Evolutionary conservation across 2,113 vertebrate genomes (phyloP).

Genomic region (Emydocephalus ijimae): DNA sequence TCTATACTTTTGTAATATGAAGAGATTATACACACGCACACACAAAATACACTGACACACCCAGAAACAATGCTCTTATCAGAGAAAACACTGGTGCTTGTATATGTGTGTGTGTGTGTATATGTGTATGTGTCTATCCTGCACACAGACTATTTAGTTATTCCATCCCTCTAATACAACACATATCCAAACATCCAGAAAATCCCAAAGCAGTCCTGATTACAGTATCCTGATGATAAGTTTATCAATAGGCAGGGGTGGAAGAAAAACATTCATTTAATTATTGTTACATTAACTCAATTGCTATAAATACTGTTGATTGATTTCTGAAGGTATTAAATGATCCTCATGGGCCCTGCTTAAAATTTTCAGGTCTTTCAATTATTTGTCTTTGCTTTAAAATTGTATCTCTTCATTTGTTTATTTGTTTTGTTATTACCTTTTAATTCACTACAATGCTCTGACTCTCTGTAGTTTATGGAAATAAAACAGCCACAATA

Average conservation of each 20-base stretch:
- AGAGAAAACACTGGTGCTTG: not conserved
- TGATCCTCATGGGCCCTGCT: not conserved
- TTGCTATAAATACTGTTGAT: not conserved
- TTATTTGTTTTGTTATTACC: not conserved
- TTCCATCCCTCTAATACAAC: not conserved
- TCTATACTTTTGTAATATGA: constrained; percentile 53
- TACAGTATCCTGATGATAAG: not conserved
- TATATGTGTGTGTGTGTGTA: no score
- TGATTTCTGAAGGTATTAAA: not conserved
- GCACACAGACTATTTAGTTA: constrained; percentile 16
- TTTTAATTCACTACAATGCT: not conserved
- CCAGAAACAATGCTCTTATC: constrained; percentile 49
- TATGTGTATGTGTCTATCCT: constrained; percentile 2
- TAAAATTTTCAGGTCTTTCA: not conserved
- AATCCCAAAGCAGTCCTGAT: not conserved
- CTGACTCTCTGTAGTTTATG: not conserved
- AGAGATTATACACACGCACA: constrained; percentile 3
- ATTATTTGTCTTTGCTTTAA: not conserved
- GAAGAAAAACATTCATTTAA: not conserved
- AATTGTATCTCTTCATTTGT: not conserved
- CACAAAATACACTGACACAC: constrained; percentile 29
- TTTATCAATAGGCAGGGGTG: not conserved
- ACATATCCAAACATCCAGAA: not conserved
- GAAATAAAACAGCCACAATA: not conserved
- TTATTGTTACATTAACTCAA: not conserved